Evolutionary conservation across 1,140 invertebrate species (phyloP).

Genomic region (Neodiprion fabricii): DNA sequence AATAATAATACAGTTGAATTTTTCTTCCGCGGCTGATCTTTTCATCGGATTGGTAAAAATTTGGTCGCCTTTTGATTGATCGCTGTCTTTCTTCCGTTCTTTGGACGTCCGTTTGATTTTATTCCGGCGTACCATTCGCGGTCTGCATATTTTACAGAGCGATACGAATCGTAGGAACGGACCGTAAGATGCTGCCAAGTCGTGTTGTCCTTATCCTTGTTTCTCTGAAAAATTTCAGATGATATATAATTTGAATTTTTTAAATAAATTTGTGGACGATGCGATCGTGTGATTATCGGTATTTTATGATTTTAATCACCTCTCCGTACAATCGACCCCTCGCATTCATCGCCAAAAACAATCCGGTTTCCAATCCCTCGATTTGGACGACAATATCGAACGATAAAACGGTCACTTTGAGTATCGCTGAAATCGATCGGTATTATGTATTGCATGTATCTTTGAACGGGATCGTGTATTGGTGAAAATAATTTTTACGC

Average conservation of each 20-base stretch:
- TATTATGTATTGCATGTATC: slow-evolving; percentile 15
- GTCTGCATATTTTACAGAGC: slow-evolving; percentile 66
- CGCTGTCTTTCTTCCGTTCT: slow-evolving; percentile 65
- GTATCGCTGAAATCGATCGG: slow-evolving; percentile 56
- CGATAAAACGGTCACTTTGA: slow-evolving; percentile 63
- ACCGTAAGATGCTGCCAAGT: slow-evolving; percentile 67
- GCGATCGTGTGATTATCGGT: slow-evolving; percentile 13
- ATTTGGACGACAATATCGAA: slow-evolving; percentile 63
- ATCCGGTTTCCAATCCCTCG: slow-evolving; percentile 63
- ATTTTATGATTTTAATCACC: slow-evolving; percentile 50
- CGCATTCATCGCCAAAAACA: slow-evolving; percentile 69
- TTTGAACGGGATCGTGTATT: slow-evolving; percentile 1
- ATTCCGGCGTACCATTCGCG: slow-evolving; percentile 71
- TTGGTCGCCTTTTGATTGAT: slow-evolving; percentile 70
- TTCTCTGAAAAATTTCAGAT: slow-evolving; percentile 52
- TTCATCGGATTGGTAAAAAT: slow-evolving; percentile 60
- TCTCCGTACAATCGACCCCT: slow-evolving; percentile 70
- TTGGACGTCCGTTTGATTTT: slow-evolving; percentile 69
- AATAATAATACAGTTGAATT: too few relatives aligned
- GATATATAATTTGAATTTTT: slow-evolving; percentile 22
- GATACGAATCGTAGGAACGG: slow-evolving; percentile 66
- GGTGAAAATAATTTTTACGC: slow-evolving; percentile 8
- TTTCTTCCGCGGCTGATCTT: too few relatives aligned
- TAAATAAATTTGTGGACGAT: slow-evolving; percentile 10
- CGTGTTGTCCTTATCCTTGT: slow-evolving; percentile 61